Evolutionary conservation across 2,113 vertebrate genomes (phyloP).

Genomic region (Penelope pileata): DNA sequence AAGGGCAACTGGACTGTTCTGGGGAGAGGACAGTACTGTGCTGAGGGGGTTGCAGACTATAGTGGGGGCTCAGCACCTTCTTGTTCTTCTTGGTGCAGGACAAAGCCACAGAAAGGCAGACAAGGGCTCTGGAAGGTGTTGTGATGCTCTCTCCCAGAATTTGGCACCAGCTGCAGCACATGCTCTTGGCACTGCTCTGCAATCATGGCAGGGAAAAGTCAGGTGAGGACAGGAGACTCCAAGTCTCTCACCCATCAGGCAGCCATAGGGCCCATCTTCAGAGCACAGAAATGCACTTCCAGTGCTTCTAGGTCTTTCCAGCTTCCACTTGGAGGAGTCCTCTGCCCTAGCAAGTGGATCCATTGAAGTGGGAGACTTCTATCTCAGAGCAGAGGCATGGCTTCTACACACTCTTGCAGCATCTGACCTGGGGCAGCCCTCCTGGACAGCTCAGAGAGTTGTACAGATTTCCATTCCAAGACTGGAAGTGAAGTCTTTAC

Average conservation of each 20-base stretch:
- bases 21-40: background rate
- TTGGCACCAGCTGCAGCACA: fast-evolving
- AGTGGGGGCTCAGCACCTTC: background rate
- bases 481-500: background rate
- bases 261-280: fast-evolving
- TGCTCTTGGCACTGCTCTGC: fast-evolving
- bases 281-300: background rate
- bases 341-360: background rate
- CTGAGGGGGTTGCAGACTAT: no score
- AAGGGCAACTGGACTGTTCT: background rate
- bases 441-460: background rate
- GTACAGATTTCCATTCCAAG: background rate
- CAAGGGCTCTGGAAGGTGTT: fast-evolving
- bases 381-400: fast-evolving
- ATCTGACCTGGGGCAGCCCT: fast-evolving
- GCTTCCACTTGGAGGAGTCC: background rate
- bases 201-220: fast-evolving
- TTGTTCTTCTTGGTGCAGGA: background rate
- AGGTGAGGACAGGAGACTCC: background rate
- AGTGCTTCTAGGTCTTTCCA: background rate
- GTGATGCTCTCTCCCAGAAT: fast-evolving
- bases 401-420: background rate
- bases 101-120: fast-evolving
- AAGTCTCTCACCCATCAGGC: fast-evolving
- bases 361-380: background rate